Evolutionary conservation across 2,888 invertebrate species (phyloP), one percentile per base, ranked within the genome.

Genomic region (Agapetus fuscipes): DNA sequence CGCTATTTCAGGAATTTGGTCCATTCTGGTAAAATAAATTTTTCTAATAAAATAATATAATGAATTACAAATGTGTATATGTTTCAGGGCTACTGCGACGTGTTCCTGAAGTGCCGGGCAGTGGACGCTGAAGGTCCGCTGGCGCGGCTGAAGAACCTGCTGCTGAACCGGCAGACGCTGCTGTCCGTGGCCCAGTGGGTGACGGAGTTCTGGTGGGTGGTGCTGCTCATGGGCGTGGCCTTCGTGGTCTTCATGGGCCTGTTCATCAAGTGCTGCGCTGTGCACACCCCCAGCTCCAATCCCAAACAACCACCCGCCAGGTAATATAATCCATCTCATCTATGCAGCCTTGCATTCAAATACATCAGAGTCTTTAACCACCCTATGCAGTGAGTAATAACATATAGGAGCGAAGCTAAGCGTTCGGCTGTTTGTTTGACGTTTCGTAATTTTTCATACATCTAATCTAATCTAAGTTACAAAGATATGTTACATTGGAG

Each of bases 41-140:
- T n/a, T n/a, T n/a, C n/a, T n/a, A n/a, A n/a, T n/a, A n/a, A n/a
- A n/a, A n/a, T n/a, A n/a, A n/a, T n/a, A n/a, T n/a, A n/a, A n/a
- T n/a, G n/a, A n/a, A n/a, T n/a, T n/a, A n/a, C n/a, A n/a, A n/a
- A n/a, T n/a, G n/a, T n/a, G n/a, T n/a, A n/a, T n/a, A n/a, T n/a
- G n/a, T n/a, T n/a, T n/a, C 65, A 87, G 80, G 97, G 98, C 36
- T 99, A 98, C 66, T 98, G 98, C 71, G 98, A 99, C 71, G 97
- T 98, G 49, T 98, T 99, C 71, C 80, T 93, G 37, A 96, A 95
- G 63, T 98, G 98, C 61, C 83, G 98, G 50, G 91, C 93, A 1
- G 96, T 99, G 14, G 97, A 99, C 67, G 96, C 97, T 0, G 97
- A 98, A 56, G 98, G 98, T 4, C 98, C 98, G 2, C 70, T 99